Percentiles rank a stretch among this genome's conserved stretches.
These are phyloP conservation scores for Auanema freiburgensis DNA, from an alignment of 2,888 invertebrate species.

Conservation along the genomic window DNA sequence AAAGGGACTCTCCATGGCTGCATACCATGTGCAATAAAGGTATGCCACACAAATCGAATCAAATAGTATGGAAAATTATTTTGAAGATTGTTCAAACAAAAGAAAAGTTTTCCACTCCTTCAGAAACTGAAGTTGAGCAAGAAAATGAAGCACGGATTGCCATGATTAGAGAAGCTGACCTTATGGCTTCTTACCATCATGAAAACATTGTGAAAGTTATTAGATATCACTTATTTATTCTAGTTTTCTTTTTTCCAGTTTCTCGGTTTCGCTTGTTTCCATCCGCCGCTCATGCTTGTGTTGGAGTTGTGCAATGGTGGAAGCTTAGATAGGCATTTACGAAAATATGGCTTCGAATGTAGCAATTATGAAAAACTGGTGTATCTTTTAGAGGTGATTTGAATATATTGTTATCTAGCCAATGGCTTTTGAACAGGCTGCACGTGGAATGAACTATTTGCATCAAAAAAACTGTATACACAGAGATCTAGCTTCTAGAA, in stretches of 20 bases:
- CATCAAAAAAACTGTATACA: constrained; percentile 3
- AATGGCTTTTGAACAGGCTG: not conserved
- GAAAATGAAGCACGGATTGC: not conserved
- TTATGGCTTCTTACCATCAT: not conserved
- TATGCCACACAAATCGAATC: not conserved
- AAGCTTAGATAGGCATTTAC: not conserved
- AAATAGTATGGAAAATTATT: not conserved
- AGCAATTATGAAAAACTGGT: not conserved
- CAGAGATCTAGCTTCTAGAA: not conserved
- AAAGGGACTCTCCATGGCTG: not conserved
- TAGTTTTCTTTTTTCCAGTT: not conserved
- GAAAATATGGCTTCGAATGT: not conserved
- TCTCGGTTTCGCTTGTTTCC: constrained; percentile 3
- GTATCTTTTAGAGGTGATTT: not conserved
- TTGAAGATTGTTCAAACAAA: not conserved
- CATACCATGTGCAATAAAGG: constrained; percentile 2
- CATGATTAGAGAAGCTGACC: not conserved
- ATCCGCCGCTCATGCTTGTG: constrained; percentile 2
- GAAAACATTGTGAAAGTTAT: not conserved
- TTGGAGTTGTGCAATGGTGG: not conserved
- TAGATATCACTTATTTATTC: not conserved
- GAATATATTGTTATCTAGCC: not conserved
- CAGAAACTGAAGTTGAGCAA: not conserved
- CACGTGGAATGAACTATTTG: constrained; percentile 3
- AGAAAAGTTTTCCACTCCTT: not conserved